Evolutionary conservation across 2,888 invertebrate species (phyloP), one percentile per base, ranked within the genome.

Genomic region (Scaptomyza parva): DNA sequence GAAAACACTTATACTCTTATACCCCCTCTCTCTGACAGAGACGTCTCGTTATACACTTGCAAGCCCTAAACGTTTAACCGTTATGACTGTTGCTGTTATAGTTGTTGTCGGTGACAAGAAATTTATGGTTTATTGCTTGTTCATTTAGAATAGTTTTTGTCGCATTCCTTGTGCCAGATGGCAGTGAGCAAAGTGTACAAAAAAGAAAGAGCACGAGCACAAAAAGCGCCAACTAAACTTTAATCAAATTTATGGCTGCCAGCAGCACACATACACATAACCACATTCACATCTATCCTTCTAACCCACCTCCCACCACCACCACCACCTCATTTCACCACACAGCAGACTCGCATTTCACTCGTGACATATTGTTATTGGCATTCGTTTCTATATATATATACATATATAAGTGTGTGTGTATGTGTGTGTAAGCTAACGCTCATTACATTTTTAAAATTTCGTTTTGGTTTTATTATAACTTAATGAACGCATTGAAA

Each of bases 81-180:
- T 60, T 61, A 53, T 52, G 52, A 35, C 52, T 64, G 52, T 50
- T 67, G 45, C 43, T 52, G 45, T 39, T 57, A 35, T 45, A 50
- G 40, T 51, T 66, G 50, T 55, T 77, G 64, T 45, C 53, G 50
- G 66, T 66, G 82, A 86, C 87, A 82, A 72, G 78, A 85, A 86
- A 87, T 87, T 85, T 87, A 85, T 85, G 86, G 85, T 82, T 85
- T 85, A 85, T 85, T 86, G 84, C 84, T 86, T 80, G 85, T 82
- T 85, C 84, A 86, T 83, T 72, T 86, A 82, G 61, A 78, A 78
- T 76, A 78, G 87, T 87, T 87, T 86, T 86, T 79, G 84, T 76
- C 86, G 78, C 77, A 86, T 84, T 82, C 80, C 78, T 80, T 63
- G 68, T 73, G 73, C 65, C 76, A 70, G 70, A 75, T 66, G 53